A percentile compares a stretch with the other conserved stretches of the same genome.
phyloP scores from a whole-genome alignment of 2,888 invertebrate species.

The Mesoligia furuncula region DNA sequence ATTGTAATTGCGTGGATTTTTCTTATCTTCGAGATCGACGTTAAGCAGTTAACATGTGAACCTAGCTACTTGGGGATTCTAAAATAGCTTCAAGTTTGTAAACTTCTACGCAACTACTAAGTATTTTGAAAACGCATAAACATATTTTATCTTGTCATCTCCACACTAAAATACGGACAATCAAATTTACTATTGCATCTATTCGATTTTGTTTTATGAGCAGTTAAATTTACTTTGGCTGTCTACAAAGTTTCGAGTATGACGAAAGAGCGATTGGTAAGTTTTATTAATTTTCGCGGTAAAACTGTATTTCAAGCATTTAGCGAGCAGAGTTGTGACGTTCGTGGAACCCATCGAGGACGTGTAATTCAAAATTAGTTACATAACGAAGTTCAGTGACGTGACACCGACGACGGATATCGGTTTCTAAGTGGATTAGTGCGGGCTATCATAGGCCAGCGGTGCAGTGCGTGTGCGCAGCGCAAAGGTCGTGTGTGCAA shows the following conservation, averaged over 20 bases:
- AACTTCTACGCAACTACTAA: slow-evolving; percentile 10
- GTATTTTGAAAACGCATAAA: slow-evolving; percentile 37
- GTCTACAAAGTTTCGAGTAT: slow-evolving; percentile 65
- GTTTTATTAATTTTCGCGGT: slow-evolving; percentile 64
- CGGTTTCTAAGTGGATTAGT: slow-evolving; percentile 80
- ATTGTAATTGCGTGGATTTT: slow-evolving; percentile 61
- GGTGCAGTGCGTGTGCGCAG: slow-evolving; percentile 73
- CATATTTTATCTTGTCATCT: slow-evolving; percentile 53
- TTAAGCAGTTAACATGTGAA: slow-evolving; percentile 19
- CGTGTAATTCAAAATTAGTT: slow-evolving; percentile 57
- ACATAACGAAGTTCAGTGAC: slow-evolving; percentile 71
- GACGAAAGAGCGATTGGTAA: slow-evolving; percentile 55
- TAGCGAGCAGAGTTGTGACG: slow-evolving; percentile 41
- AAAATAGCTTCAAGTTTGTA: slow-evolving; percentile 35
- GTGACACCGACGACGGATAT: slow-evolving; percentile 69
- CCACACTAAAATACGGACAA: slow-evolving; percentile 62
- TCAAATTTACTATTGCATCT: slow-evolving; percentile 68
- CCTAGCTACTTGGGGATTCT: slow-evolving; percentile 18
- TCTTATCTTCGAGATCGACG: slow-evolving; percentile 49
- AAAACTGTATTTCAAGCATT: slow-evolving; percentile 49
- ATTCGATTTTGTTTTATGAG: slow-evolving; percentile 64
- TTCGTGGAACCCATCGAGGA: slow-evolving; percentile 61
- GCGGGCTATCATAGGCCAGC: slow-evolving; percentile 79
- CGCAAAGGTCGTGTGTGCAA: slow-evolving; percentile 78
- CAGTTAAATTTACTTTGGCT: slow-evolving; percentile 67